Conservation (phyloP, 2,888 invertebrate species). For the Nymphalis polychloros region DNA sequence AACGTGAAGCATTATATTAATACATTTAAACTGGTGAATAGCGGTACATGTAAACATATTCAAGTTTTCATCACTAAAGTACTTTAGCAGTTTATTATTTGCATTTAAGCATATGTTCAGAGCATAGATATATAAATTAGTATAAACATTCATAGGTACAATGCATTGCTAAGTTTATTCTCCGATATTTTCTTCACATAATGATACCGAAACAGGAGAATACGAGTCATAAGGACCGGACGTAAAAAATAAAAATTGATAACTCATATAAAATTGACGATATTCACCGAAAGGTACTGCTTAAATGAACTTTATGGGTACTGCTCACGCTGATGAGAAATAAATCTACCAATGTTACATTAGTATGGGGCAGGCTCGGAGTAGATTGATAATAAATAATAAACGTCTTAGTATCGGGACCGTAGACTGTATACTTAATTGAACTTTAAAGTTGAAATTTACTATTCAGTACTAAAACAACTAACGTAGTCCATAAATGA, state of each 20-base stretch:
- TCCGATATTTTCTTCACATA: background rate
- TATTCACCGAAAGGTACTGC: background rate
- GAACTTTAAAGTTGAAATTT: background rate
- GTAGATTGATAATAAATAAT: background rate
- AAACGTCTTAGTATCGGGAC: background rate
- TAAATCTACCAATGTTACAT: background rate
- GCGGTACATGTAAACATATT: too few species aligned
- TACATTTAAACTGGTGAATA: too few species aligned
- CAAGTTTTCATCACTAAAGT: too few species aligned
- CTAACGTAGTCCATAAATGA: background rate
- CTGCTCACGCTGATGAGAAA: background rate
- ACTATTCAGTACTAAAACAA: background rate
- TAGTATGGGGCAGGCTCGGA: background rate
- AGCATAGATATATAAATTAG: too few species aligned
- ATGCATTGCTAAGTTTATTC: too few species aligned
- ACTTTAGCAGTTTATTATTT: too few species aligned
- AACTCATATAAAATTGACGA: background rate
- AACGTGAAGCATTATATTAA: too few species aligned
- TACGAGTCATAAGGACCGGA: background rate
- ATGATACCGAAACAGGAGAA: background rate
- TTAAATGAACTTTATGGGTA: background rate
- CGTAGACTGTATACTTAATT: background rate
- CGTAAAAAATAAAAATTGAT: conserved; percentile 2
- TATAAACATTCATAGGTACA: too few species aligned
- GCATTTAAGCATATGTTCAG: too few species aligned